A percentile compares a stretch with the other conserved stretches of the same genome.
Conservation (phyloP, 2,888 invertebrate genomes). For the Metacarcinus magister region DNA sequence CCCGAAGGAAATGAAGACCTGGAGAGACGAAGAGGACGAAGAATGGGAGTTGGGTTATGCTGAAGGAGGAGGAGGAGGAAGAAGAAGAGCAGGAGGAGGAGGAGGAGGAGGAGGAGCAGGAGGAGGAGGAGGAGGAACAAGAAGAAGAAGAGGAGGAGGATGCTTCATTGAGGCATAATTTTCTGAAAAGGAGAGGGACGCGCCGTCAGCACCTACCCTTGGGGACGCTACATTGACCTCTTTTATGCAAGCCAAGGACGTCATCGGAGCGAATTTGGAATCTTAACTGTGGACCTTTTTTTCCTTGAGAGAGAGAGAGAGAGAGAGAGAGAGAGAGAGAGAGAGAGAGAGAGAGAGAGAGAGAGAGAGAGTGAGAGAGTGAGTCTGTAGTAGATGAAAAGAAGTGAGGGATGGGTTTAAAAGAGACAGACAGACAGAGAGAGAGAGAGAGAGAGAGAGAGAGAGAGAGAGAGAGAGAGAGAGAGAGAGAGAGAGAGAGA, state of each 20-base stretch:
- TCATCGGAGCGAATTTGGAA: slow-evolving; percentile 71
- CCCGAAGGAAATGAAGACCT: not conserved
- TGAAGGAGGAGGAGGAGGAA: not conserved
- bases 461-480: slow-evolving; percentile 32
- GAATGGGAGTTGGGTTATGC: not conserved
- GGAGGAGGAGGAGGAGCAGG: not conserved
- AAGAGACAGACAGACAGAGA: not conserved
- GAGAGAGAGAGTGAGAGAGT: not conserved
- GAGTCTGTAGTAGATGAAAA: not conserved
- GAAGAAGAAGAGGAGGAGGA: not conserved
- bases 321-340: slow-evolving; percentile 44
- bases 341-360: not conserved
- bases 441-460: slow-evolving; percentile 13
- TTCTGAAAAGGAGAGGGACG: slow-evolving; percentile 61
- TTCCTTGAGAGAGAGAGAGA: slow-evolving; percentile 20
- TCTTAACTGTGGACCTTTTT: slow-evolving; percentile 60
- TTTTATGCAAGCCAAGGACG: slow-evolving; percentile 69
- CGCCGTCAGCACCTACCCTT: slow-evolving; percentile 64
- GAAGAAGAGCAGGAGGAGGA: not conserved
- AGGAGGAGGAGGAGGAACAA: not conserved
- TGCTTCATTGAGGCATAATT: slow-evolving; percentile 74
- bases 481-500: slow-evolving; percentile 32
- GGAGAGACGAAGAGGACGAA: not conserved
- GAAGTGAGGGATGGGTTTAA: not conserved
- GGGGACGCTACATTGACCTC: slow-evolving; percentile 71